Percentiles rank a stretch among this genome's conserved stretches.
phyloP scores from a whole-genome alignment of 2,113 vertebrate species.

The Phocoena phocoena region DNA sequence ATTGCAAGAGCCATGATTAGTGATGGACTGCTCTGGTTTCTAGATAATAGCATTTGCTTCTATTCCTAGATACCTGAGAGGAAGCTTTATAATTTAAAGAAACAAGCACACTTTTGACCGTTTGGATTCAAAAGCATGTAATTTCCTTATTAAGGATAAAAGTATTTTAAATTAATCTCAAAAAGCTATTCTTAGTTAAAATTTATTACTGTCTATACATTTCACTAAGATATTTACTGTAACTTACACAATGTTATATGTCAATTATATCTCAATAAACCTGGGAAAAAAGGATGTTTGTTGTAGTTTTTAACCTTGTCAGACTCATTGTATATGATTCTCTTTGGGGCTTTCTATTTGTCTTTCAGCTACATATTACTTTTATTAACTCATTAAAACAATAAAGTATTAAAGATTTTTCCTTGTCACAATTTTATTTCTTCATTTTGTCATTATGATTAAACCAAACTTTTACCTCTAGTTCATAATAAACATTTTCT shows the following conservation, averaged over 20 bases:
- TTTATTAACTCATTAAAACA: neutral
- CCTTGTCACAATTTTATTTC: neutral
- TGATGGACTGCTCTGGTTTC: neutral
- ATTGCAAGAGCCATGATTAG: neutral
- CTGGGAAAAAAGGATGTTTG: neutral
- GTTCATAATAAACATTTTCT: neutral
- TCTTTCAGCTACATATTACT: neutral
- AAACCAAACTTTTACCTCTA: neutral
- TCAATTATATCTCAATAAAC: neutral
- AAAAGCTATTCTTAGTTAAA: neutral
- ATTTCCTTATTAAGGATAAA: neutral
- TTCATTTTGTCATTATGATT: neutral
- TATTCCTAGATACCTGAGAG: neutral
- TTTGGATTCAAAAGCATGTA: neutral
- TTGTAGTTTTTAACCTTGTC: neutral
- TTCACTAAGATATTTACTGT: neutral
- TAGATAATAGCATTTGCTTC: neutral
- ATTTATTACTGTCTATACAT: neutral
- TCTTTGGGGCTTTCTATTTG: neutral
- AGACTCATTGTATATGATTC: neutral
- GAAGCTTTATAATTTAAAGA: neutral
- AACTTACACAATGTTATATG: neutral
- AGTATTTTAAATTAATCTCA: neutral
- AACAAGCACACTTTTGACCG: neutral
- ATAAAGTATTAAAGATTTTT: neutral